Percentiles rank a stretch among this genome's conserved stretches.
Conservation (phyloP, 92 coral and sea anemone genomes). For the Bergia sp. region DNA sequence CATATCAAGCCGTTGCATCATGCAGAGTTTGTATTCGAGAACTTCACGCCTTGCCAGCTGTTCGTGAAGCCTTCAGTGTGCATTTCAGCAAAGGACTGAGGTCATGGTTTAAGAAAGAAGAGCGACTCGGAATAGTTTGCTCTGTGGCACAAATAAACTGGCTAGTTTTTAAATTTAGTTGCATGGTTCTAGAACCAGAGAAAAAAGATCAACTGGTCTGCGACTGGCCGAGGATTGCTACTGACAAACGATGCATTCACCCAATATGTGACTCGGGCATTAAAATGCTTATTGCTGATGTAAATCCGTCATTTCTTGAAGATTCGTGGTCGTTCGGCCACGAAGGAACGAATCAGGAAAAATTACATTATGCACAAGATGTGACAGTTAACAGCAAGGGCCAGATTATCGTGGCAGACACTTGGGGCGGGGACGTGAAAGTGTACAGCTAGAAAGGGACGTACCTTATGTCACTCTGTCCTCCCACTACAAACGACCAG, state of each 20-base stretch:
- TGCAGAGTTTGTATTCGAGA: slow-evolving; percentile 41
- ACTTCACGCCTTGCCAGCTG: slow-evolving; percentile 26
- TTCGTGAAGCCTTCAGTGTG: background rate
- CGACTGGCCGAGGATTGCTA: slow-evolving; percentile 41
- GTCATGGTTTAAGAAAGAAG: background rate
- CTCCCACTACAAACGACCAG: background rate
- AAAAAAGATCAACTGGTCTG: background rate
- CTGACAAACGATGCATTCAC: slow-evolving; percentile 9
- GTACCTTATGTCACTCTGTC: background rate
- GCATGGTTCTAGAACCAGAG: background rate
- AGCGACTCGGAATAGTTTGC: background rate
- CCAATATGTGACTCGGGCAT: slow-evolving; percentile 23
- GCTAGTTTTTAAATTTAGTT: slow-evolving; percentile 21
- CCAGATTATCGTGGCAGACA: slow-evolving; percentile 16
- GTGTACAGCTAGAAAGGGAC: slow-evolving; percentile 16
- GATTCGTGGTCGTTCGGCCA: slow-evolving; percentile 8
- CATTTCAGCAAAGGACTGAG: background rate
- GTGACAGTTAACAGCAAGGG: slow-evolving; percentile 47
- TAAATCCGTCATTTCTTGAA: background rate
- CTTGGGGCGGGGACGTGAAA: background rate
- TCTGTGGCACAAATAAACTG: slow-evolving; percentile 35
- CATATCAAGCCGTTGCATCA: slow-evolving; percentile 5
- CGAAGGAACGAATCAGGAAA: background rate
- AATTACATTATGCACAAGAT: background rate
- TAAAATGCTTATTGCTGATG: background rate